These are phyloP conservation scores for Sebastes matsubarae DNA, from an alignment of 2,797 vertebrate genomes.

Conservation along the genomic window DNA sequence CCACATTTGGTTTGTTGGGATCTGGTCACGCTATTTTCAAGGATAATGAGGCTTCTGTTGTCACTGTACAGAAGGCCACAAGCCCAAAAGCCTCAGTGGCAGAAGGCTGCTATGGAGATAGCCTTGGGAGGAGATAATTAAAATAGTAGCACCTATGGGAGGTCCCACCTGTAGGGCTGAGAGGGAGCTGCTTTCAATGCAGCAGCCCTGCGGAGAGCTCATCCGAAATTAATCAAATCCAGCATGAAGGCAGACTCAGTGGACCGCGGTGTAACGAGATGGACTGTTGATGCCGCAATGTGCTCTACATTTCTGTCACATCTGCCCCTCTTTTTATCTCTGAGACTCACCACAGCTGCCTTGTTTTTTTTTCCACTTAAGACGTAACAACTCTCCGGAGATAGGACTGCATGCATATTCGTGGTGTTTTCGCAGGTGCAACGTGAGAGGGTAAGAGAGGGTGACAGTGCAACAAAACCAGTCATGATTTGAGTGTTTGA, in stretches of 20 bases:
- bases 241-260: slow-evolving; percentile 39
- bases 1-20: no score
- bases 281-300: background rate
- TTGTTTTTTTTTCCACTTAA: background rate
- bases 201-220: slow-evolving; percentile 63
- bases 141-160: slow-evolving; percentile 79
- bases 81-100: slow-evolving; percentile 26
- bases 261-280: background rate
- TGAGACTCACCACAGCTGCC: background rate
- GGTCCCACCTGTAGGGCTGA: slow-evolving; percentile 51
- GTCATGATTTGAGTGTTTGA: slow-evolving; percentile 26
- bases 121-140: slow-evolving; percentile 81
- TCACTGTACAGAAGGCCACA: slow-evolving; percentile 5
- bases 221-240: slow-evolving; percentile 79
- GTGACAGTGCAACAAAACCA: slow-evolving; percentile 22
- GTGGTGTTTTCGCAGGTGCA: background rate
- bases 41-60: background rate
- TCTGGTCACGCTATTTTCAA: background rate
- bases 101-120: slow-evolving; percentile 64
- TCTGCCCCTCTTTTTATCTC: background rate
- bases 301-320: slow-evolving; percentile 19
- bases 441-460: background rate
- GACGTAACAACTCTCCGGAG: slow-evolving; percentile 1
- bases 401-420: background rate
- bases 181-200: slow-evolving; percentile 63